Evolutionary conservation across 2,888 invertebrate species (phyloP).

Genomic region (Synergus japonicus): DNA sequence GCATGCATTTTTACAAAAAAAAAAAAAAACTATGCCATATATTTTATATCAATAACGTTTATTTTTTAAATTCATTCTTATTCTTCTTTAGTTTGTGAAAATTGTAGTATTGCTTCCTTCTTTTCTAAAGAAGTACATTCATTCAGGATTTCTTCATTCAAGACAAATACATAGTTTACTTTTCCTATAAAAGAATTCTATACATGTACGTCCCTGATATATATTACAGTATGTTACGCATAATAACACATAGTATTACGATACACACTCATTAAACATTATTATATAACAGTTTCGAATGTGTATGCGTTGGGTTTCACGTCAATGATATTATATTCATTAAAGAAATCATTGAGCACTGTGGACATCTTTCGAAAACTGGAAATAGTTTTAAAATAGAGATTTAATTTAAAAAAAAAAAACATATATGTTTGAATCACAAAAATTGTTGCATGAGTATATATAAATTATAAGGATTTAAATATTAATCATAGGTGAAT

Average conservation of each 20-base stretch:
- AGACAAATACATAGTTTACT: not conserved
- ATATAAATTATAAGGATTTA: too few species aligned
- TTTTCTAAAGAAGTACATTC: not conserved
- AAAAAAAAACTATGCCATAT: too few species aligned
- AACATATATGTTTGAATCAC: too few species aligned
- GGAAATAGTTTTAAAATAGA: too few species aligned
- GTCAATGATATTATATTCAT: not conserved
- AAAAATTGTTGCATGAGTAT: too few species aligned
- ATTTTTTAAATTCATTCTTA: not conserved
- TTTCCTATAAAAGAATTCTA: not conserved
- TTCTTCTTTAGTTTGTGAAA: too few species aligned
- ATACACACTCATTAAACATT: conserved; percentile 19
- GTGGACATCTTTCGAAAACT: too few species aligned
- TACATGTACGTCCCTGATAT: conserved; percentile 24
- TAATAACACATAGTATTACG: conserved; percentile 17
- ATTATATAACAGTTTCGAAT: conserved; percentile 13
- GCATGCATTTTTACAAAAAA: not conserved
- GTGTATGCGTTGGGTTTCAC: not conserved
- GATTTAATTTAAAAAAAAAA: too few species aligned
- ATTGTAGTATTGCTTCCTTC: not conserved
- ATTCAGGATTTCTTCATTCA: conserved; percentile 30
- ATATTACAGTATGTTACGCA: conserved; percentile 8
- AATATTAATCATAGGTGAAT: too few species aligned
- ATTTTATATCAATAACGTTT: not conserved
- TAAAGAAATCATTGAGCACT: not conserved